Conservation (phyloP, 2,888 invertebrate genomes). For the Drosophila formosana region DNA sequence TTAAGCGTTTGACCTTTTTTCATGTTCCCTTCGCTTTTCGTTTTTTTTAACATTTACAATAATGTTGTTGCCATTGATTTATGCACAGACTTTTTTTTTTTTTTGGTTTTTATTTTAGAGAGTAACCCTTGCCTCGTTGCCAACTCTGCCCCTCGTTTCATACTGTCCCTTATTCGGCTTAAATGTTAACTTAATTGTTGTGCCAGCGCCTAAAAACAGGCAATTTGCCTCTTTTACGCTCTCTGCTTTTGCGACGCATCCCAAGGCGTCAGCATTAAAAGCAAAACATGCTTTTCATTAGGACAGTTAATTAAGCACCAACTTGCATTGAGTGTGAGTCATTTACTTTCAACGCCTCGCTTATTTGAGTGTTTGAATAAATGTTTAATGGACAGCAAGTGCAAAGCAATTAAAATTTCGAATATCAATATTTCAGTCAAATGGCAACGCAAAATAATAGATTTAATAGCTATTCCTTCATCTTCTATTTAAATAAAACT, state of each 20-base stretch:
- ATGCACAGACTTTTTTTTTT: constrained; percentile 51
- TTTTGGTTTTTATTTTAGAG: not conserved
- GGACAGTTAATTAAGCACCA: constrained; percentile 74
- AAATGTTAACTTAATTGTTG: constrained; percentile 77
- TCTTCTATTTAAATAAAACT: too few species aligned
- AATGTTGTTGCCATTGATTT: constrained; percentile 82
- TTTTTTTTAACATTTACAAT: constrained; percentile 55
- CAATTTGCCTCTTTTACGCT: constrained; percentile 68
- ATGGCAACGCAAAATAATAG: too few species aligned
- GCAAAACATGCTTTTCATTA: constrained; percentile 64
- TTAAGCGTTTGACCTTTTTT: constrained; percentile 76
- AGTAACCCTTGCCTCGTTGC: constrained; percentile 34
- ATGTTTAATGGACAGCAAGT: not conserved
- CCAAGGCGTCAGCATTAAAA: constrained; percentile 50
- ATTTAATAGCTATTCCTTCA: too few species aligned
- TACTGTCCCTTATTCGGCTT: constrained; percentile 60
- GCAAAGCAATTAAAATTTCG: constrained; percentile 23
- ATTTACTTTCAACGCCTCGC: constrained; percentile 19
- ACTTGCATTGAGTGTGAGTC: constrained; percentile 56
- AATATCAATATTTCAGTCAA: not conserved
- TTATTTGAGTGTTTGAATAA: not conserved
- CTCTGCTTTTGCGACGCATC: constrained; percentile 38
- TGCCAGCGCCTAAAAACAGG: constrained; percentile 66
- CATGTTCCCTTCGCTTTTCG: constrained; percentile 14
- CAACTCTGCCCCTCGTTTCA: constrained; percentile 6